phyloP scores from a whole-genome alignment of 2,888 invertebrate genomes.

The Loripinus fragilis region DNA sequence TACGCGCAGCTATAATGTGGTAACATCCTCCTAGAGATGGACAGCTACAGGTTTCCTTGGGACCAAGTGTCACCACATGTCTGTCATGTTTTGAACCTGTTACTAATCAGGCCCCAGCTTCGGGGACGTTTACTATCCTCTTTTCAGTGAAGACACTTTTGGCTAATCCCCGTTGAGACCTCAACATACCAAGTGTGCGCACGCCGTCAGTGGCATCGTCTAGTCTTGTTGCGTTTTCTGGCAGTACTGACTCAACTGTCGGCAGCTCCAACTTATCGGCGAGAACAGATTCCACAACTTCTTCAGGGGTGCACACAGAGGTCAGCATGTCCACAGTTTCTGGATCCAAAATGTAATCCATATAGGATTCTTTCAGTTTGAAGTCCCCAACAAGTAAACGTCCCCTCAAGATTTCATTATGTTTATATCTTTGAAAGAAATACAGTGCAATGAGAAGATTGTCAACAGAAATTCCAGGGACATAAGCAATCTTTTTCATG shows the following conservation, averaged over 20 bases:
- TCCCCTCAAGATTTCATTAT: not conserved
- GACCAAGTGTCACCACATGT: not conserved
- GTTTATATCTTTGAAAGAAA: not conserved
- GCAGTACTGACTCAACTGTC: not conserved
- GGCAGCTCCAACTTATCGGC: not conserved
- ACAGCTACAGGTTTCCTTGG: not conserved
- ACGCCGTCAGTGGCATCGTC: not conserved
- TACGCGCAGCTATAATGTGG: not conserved
- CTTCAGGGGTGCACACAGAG: not conserved
- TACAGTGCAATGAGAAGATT: not conserved
- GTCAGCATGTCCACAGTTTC: not conserved
- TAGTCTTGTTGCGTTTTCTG: not conserved
- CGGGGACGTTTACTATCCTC: not conserved
- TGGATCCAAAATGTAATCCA: not conserved
- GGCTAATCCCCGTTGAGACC: not conserved
- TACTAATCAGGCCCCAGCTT: not conserved
- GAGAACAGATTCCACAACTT: not conserved
- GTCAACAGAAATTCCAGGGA: not conserved
- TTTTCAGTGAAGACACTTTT: not conserved
- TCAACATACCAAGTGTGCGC: not conserved
- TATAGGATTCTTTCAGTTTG: not conserved
- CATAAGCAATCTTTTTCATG: not conserved
- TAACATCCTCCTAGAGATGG: not conserved
- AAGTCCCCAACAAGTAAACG: not conserved
- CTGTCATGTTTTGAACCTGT: not conserved